Evolutionary conservation across 2,113 vertebrate genomes (phyloP).

Genomic region (Amphiprion percula): DNA sequence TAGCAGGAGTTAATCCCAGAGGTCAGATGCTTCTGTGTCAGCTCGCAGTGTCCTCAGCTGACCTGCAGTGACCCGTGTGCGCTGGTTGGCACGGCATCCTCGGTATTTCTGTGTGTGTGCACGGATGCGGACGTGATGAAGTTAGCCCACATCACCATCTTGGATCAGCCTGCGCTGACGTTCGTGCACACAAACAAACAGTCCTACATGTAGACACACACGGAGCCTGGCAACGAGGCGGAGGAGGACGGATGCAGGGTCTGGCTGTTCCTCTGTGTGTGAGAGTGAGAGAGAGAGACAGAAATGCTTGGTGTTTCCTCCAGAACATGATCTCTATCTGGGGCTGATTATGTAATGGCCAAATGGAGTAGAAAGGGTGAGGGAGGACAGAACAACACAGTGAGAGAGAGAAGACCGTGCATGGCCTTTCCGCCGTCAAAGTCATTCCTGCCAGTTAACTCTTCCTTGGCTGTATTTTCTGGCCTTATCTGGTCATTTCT

Average conservation of each 20-base stretch:
- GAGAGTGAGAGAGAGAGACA: slow-evolving; percentile 23
- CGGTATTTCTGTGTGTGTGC: slow-evolving; percentile 3
- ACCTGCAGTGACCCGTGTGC: background rate
- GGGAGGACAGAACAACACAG: slow-evolving; percentile 40
- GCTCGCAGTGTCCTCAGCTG: slow-evolving; percentile 30
- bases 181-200: slow-evolving; percentile 41
- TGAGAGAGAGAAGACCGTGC: slow-evolving; percentile 27
- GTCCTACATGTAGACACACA: slow-evolving; percentile 8
- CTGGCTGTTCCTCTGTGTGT: slow-evolving; percentile 42
- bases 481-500: slow-evolving; percentile 28
- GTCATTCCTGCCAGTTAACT: slow-evolving; percentile 23
- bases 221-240: slow-evolving; percentile 45
- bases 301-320: slow-evolving; percentile 59
- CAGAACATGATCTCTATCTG: slow-evolving; percentile 65
- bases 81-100: background rate
- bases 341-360: slow-evolving; percentile 74
- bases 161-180: slow-evolving; percentile 55
- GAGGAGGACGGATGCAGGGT: slow-evolving; percentile 54
- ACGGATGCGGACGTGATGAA: slow-evolving; percentile 45
- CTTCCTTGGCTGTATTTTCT: slow-evolving; percentile 18
- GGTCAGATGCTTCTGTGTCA: slow-evolving; percentile 17
- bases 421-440: slow-evolving; percentile 40
- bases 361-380: slow-evolving; percentile 53
- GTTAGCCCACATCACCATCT: slow-evolving; percentile 54
- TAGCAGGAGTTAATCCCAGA: background rate